phyloP scores from a whole-genome alignment of 2,113 vertebrate genomes.

The Rhabdornis inornatus region DNA sequence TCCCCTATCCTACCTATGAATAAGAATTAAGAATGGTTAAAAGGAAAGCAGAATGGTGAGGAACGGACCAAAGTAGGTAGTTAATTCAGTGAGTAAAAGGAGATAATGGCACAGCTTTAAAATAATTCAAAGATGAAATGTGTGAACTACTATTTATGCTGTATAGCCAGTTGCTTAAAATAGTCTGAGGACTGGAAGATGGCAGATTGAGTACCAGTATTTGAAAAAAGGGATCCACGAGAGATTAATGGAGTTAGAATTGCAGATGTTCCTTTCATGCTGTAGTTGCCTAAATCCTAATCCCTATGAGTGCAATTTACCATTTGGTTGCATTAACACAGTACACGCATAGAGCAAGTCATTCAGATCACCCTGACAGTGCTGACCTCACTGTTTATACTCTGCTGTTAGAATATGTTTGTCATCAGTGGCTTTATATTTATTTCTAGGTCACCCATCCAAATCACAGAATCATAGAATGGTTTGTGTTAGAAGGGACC shows the following conservation, averaged over 20 bases:
- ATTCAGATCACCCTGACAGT: neutral
- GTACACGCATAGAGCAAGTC: neutral
- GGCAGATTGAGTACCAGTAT: neutral
- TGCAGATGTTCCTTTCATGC: neutral
- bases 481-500: neutral
- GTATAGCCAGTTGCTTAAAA: neutral
- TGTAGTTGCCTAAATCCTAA: neutral
- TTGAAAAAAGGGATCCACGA: neutral
- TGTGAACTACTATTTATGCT: neutral
- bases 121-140: neutral
- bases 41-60: neutral
- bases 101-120: neutral
- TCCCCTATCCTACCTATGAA: neutral
- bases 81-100: neutral
- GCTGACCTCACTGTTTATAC: neutral
- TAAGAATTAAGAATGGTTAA: neutral
- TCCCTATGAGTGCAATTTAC: neutral
- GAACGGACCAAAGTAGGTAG: neutral
- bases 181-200: neutral
- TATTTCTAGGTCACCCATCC: neutral
- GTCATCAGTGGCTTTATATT: neutral
- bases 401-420: neutral
- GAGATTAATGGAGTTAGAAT: neutral
- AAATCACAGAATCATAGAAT: neutral
- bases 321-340: neutral